Base-by-base conservation (phyloP, 53 echinoderm and acorn worm genomes). In the Stichopus horrens region DNA sequence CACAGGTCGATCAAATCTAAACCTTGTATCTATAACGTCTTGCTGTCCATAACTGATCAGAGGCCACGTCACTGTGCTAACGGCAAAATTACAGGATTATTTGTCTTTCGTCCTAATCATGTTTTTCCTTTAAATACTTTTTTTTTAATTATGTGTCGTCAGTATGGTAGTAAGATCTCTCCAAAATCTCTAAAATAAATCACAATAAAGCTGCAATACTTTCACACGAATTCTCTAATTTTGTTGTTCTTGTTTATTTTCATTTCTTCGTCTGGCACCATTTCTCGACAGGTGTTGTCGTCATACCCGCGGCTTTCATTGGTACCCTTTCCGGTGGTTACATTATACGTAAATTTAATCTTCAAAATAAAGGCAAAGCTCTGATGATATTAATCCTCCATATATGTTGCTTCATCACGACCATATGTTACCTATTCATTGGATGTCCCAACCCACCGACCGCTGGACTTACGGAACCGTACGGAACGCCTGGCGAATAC, bases 291-390 rank as follows among this genome's bases (percentile, higher is more conserved):
- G 86, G 73, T 51, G 56, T 86, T 13, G 86, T 86, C 5, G 74
- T 86, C 13, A 86, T 86, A 18, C 86, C 86, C 4, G 73, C 73
- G 7, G 86, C 73, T 7, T 86, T 86, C 53, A 86, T 86, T 20
- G 86, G 86, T 67, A 86, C 86, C 20, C 73, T 86, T 18, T 71
- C 73, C 5, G 86, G 86, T n/a, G 86, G 86, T n/a, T 86, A 54
- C 73, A 71, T 86, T 14, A 16, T 86, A 7, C 52, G 74, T 7
- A 53, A 23, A 55, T 86, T 73, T 54, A 86, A 86, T 52, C 86
- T 86, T 9, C 86, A 86, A 55, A 86, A 86, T 54, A 86, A 86
- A n/a, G 86, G 86, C 73, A 86, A 86, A 86, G 73, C 86, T 74
- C 14, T 86, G 73, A 86, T 86, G 86, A 86, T 86, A 16, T 56